phyloP scores from a whole-genome alignment of 2,113 vertebrate genomes.

The Ceratotherium simum region DNA sequence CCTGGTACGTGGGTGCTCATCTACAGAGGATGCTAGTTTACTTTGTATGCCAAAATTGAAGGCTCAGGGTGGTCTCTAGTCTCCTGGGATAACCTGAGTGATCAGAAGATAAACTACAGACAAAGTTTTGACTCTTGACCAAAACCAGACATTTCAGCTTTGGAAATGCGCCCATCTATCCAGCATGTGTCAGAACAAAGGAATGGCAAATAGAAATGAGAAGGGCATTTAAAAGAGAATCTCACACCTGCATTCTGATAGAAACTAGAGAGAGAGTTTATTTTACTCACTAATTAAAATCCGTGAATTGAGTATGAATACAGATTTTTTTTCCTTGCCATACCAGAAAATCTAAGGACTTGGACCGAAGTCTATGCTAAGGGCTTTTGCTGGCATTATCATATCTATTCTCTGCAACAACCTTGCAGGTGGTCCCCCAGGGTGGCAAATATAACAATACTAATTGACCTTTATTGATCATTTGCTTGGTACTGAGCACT shows the following conservation, averaged over 20 bases:
- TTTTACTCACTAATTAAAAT: conserved; percentile 71
- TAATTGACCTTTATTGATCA: conserved; percentile 53
- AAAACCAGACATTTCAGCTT: conserved; percentile 73
- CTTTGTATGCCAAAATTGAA: conserved; percentile 63
- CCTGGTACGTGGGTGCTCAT: conserved; percentile 10
- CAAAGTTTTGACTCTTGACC: conserved; percentile 80
- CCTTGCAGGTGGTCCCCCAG: conserved; percentile 62
- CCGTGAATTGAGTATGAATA: conserved; percentile 1
- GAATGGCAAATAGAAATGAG: conserved; percentile 64
- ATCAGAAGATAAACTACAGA: conserved; percentile 78
- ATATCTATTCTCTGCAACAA: conserved; percentile 34
- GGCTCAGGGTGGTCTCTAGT: conserved; percentile 77
- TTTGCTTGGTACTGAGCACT: not conserved
- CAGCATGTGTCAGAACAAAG: conserved; percentile 78
- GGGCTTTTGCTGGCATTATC: not conserved
- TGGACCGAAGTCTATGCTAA: not conserved
- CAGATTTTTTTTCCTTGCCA: not conserved
- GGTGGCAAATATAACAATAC: conserved; percentile 10
- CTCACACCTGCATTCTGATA: conserved; percentile 68
- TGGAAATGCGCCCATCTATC: conserved; percentile 73
- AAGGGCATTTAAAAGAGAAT: conserved; percentile 13
- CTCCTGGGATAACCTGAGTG: conserved; percentile 53
- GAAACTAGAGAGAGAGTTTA: conserved; percentile 3
- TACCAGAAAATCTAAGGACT: not conserved
- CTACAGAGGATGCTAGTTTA: conserved; percentile 9